Conservation (phyloP, 2,888 invertebrate species). For the Pollenia labialis region DNA sequence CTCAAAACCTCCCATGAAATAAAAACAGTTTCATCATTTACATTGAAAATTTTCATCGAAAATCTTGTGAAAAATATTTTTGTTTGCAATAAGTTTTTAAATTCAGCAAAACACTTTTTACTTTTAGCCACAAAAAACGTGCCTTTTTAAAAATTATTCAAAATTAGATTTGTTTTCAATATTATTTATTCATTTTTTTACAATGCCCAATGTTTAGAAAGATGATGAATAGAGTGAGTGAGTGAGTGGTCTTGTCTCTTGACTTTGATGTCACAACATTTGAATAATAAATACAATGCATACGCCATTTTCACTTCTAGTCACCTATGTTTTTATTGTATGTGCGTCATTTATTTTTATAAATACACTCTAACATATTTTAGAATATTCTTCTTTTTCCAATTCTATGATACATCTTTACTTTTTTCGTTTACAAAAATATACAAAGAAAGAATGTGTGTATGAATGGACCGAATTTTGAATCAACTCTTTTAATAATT, state of each 20-base stretch:
- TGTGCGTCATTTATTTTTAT: conserved; percentile 55
- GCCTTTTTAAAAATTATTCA: conserved; percentile 35
- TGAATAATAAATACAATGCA: conserved; percentile 17
- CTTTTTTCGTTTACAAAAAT: conserved; percentile 18
- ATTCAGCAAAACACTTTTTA: conserved; percentile 15
- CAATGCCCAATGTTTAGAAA: not conserved
- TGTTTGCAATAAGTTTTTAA: conserved; percentile 25
- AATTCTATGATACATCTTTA: conserved; percentile 28
- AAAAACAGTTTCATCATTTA: conserved; percentile 61
- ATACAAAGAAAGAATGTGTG: not conserved
- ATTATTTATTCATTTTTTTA: conserved; percentile 10
- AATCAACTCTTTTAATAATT: not conserved
- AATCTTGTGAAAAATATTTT: conserved; percentile 46
- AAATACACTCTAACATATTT: not conserved
- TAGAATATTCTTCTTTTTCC: not conserved
- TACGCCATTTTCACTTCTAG: conserved; percentile 19
- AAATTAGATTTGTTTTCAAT: conserved; percentile 32
- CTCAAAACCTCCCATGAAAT: conserved; percentile 62
- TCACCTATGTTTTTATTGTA: conserved; percentile 51
- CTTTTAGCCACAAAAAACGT: conserved; percentile 45
- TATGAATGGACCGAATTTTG: not conserved
- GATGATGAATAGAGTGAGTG: conserved; percentile 27
- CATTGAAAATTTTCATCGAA: conserved; percentile 64
- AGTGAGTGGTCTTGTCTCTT: conserved; percentile 49
- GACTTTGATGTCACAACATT: conserved; percentile 47